Evolutionary conservation across 2,888 invertebrate species (phyloP).

Genomic region (Poecilus cupreus): DNA sequence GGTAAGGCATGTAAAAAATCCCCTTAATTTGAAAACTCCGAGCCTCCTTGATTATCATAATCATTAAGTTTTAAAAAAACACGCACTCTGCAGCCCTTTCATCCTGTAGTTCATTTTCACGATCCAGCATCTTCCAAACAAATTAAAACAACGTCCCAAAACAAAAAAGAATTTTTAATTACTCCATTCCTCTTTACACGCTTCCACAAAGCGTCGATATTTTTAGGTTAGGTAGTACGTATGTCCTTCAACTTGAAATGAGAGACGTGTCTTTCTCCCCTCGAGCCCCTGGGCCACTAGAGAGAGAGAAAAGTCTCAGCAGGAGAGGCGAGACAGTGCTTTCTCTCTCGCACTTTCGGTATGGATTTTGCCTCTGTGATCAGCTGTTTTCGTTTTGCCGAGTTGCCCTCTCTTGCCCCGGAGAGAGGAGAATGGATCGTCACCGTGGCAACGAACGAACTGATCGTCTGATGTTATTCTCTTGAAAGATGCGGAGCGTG

Average conservation of each 20-base stretch:
- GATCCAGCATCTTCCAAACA: constrained; percentile 32
- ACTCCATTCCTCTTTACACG: not conserved
- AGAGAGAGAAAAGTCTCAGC: constrained; percentile 36
- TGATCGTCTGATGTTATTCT: constrained; percentile 48
- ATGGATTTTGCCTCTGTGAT: constrained; percentile 45
- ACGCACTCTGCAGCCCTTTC: not conserved
- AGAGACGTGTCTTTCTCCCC: constrained; percentile 29
- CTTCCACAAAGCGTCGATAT: constrained; percentile 1
- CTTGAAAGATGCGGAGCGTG: constrained; percentile 45
- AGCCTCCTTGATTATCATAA: constrained; percentile 35
- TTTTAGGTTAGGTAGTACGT: constrained; percentile 35
- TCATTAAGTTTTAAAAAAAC: constrained; percentile 30
- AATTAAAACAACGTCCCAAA: constrained; percentile 31
- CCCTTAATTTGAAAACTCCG: not conserved
- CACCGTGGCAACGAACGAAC: constrained; percentile 43
- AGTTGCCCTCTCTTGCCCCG: constrained; percentile 4
- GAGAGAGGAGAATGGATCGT: not conserved
- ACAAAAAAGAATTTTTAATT: constrained; percentile 54
- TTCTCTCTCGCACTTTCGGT: constrained; percentile 29
- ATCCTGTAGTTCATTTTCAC: constrained; percentile 18
- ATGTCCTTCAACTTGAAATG: constrained; percentile 59
- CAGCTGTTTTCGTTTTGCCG: constrained; percentile 45
- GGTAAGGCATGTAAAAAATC: constrained; percentile 15
- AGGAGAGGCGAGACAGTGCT: constrained; percentile 49
- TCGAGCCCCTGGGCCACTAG: not conserved